Base-by-base conservation (phyloP, 2,888 invertebrate species). In the Campaea margaritaria region DNA sequence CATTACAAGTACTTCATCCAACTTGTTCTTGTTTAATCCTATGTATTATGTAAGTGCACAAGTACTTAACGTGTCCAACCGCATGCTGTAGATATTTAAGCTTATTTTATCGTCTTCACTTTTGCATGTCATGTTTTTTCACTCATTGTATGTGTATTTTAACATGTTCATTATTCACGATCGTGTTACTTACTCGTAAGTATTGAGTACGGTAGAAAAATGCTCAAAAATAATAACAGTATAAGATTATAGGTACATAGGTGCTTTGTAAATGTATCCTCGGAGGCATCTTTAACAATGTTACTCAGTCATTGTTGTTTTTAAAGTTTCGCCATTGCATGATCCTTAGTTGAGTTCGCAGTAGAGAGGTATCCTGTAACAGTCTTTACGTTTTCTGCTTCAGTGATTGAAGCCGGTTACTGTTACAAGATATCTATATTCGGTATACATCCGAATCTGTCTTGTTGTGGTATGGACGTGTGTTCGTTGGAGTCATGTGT, bases 401-500 rank as follows among this genome's bases (percentile, higher is more conserved):
- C 52, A 44, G 28, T 55, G 15, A 53, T 51, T 21, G 9, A 7
- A 31, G 31, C 34, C 13, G 31, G 52, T 64, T 62, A 66, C 72
- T 72, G 73, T 68, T 71, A 64, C 68, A 71, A 61, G 69, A 68
- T 73, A 68, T 54, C n/a, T n/a, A n/a, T n/a, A n/a, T n/a, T n/a
- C 53, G 21, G 5, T 21, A 21, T 60, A 57, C 62, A 68, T 70
- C 67, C 67, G 63, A 69, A 68, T 66, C 62, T 65, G 65, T 69
- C 58, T 65, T 53, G 53, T 64, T 66, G 62, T 70, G 65, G 68
- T 67, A 62, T 61, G 58, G 54, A 60, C 58, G 65, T 65, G 28
- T 73, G 71, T 72, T 67, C 51, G 60, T 72, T 67, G 55, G 60
- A 51, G 51, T 75, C 72, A 69, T 73, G 71, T 71, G 79, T 79